Evolutionary conservation across 2,888 invertebrate species (phyloP).

Genomic region (Spodoptera littoralis): DNA sequence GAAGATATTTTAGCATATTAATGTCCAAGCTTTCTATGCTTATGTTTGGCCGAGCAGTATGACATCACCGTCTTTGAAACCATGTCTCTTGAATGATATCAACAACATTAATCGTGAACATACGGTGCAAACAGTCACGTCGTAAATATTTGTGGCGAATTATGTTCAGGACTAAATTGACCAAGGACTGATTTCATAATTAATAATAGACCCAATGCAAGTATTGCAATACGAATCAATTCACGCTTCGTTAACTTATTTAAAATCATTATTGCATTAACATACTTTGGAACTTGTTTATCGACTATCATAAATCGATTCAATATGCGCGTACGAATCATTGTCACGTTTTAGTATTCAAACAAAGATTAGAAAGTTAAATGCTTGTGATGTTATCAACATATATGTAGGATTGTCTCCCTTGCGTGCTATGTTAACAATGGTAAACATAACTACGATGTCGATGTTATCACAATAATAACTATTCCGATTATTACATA

Average conservation of each 20-base stretch:
- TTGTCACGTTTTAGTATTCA: constrained; percentile 71
- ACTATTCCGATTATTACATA: constrained; percentile 68
- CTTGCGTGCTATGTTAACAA: constrained; percentile 66
- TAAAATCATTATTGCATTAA: constrained; percentile 63
- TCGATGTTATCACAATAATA: constrained; percentile 74
- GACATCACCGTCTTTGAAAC: constrained; percentile 65
- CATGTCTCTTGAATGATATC: constrained; percentile 49
- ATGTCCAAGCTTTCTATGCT: constrained; percentile 83
- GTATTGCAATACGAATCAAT: constrained; percentile 63
- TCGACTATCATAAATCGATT: constrained; percentile 57
- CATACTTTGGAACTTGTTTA: constrained; percentile 60
- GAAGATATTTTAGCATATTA: constrained; percentile 86
- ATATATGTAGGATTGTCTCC: constrained; percentile 42
- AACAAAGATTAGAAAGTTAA: constrained; percentile 81
- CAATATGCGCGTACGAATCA: constrained; percentile 56
- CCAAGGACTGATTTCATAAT: constrained; percentile 63
- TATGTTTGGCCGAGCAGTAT: constrained; percentile 62
- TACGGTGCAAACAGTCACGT: constrained; percentile 15
- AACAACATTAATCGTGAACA: constrained; percentile 35
- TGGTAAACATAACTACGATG: constrained; percentile 56
- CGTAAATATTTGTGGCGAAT: constrained; percentile 28
- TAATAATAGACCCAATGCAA: constrained; percentile 55
- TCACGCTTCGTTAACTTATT: constrained; percentile 66
- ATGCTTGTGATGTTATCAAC: constrained; percentile 63
- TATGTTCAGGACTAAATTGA: constrained; percentile 62